These are phyloP conservation scores for Cerastis leucographa DNA, from an alignment of 2,888 invertebrate species.

Conservation along the genomic window DNA sequence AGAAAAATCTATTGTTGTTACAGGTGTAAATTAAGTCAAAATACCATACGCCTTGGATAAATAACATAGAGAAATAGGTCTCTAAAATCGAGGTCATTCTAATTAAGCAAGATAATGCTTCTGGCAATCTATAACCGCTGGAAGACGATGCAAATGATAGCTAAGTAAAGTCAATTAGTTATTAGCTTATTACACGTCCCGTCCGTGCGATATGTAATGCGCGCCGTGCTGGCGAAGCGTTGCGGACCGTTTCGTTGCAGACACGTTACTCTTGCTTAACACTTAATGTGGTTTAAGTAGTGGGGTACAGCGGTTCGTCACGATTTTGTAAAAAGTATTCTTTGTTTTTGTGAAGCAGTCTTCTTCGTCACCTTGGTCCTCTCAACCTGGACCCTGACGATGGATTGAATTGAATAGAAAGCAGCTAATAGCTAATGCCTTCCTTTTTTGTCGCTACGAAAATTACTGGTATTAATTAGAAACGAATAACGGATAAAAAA, in stretches of 20 bases:
- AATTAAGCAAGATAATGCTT: background rate
- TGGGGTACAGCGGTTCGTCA: slow-evolving; percentile 10
- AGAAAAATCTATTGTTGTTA: background rate
- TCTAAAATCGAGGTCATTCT: background rate
- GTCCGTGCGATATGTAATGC: slow-evolving; percentile 64
- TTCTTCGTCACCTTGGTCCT: too few relatives aligned
- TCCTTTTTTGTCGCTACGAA: too few relatives aligned
- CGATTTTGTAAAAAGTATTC: too few relatives aligned
- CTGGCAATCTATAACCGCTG: background rate
- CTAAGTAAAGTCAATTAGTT: slow-evolving; percentile 56
- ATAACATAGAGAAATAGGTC: background rate
- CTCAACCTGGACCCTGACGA: background rate
- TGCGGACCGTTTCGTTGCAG: slow-evolving; percentile 75
- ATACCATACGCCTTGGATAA: background rate
- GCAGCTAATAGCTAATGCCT: too few relatives aligned
- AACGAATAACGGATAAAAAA: background rate
- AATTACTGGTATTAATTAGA: too few relatives aligned
- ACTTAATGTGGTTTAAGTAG: slow-evolving; percentile 27
- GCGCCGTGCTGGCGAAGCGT: slow-evolving; percentile 75
- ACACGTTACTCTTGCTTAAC: slow-evolving; percentile 78
- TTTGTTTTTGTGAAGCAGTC: too few relatives aligned
- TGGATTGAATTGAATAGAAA: background rate
- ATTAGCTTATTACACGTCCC: too few relatives aligned
- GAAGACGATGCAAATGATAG: slow-evolving; percentile 40
- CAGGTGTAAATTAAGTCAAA: background rate